Evolutionary conservation across 2,888 invertebrate genomes (phyloP), one percentile per base, ranked within the genome.

Genomic region (Mythimna pallens): DNA sequence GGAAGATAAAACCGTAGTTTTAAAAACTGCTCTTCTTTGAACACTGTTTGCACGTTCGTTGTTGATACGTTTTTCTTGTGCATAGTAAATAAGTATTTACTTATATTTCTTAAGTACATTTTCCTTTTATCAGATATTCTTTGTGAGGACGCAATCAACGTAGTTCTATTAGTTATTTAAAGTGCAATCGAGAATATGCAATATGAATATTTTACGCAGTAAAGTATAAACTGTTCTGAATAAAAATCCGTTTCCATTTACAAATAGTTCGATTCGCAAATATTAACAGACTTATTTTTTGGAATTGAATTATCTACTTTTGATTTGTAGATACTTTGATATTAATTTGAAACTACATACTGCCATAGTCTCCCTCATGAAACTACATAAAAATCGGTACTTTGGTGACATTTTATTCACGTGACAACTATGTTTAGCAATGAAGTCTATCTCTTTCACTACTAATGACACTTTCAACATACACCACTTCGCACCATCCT

Each of bases 401-500:
- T n/a, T 22, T 40, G 9, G 43, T 55, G 36, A 10, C 43, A 47
- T 55, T 66, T 65, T 12, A 36, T 54, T 58, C 4, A 10, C 6
- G 10, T 36, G 22, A 50, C 9, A n/a, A 36, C n/a, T 50, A 22
- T 5, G 14, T 10, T 4, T 25, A 30, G 30, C 4, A 40, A 64
- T 30, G 30, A 9, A 40, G 57, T 14, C 25, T 58, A 57, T 62
- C 55, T 82, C 47, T 69, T 54, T 47, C 50, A 58, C 40, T 55
- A 58, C 54, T 72, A 73, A 74, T 80, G 72, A 69, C 72, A 84
- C 9, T 75, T 85, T 66, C 70, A 78, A 66, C 61, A 70, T 50
- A 54, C 58, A 43, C 59, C 54, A 61, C 70, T 67, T 78, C 58
- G 30, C 73, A 68, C 54, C 68, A 70, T 64, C 82, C 70, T 69